These are phyloP conservation scores for Hemibagrus wyckioides DNA, from an alignment of 2,113 vertebrate species.

Conservation along the genomic window DNA sequence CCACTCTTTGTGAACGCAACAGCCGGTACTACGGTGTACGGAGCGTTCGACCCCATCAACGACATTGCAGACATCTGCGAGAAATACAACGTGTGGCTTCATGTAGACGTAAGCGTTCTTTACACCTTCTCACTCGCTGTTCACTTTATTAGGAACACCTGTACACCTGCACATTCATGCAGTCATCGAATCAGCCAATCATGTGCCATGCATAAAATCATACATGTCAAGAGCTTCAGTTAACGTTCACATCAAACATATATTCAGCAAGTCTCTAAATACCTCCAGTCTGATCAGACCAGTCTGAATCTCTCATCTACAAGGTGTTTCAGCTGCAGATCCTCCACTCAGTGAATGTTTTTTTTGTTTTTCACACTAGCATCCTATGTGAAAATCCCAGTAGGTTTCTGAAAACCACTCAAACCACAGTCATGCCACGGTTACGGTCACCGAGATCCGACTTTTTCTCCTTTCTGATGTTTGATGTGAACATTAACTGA, in stretches of 20 bases:
- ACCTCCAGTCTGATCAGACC: too few species aligned
- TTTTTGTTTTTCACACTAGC: too few species aligned
- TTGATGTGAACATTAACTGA: too few species aligned
- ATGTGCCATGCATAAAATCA: background rate
- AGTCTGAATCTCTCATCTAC: too few species aligned
- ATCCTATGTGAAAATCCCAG: too few species aligned
- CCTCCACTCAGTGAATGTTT: too few species aligned
- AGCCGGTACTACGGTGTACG: constrained; percentile 92
- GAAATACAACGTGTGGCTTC: constrained; percentile 97
- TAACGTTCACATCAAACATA: background rate
- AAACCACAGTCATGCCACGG: too few species aligned
- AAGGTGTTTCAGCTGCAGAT: too few species aligned
- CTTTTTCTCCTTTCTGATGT: too few species aligned
- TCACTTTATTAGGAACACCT: background rate
- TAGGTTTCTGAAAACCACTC: too few species aligned
- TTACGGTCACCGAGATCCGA: too few species aligned
- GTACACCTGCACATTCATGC: background rate
- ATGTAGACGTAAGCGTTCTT: constrained; percentile 89
- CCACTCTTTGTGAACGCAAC: constrained; percentile 96
- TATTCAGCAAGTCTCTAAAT: too few species aligned
- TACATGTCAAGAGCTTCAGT: background rate
- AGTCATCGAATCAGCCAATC: background rate
- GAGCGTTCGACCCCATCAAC: constrained; percentile 95
- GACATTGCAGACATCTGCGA: constrained; percentile 97
- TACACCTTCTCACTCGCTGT: background rate